Evolutionary conservation across 2,797 vertebrate genomes (phyloP).

Genomic region (Alca torda): DNA sequence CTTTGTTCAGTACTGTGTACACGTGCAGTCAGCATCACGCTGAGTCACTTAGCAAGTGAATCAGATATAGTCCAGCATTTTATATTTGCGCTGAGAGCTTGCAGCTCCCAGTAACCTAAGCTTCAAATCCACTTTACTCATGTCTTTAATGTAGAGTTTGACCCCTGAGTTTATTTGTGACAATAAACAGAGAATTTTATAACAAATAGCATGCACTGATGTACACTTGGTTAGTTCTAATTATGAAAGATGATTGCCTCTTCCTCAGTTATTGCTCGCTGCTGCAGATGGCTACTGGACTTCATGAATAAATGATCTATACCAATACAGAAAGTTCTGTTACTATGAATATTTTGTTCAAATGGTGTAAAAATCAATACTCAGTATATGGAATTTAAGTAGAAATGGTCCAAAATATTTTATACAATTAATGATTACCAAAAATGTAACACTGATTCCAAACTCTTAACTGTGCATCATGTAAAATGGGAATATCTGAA

Average conservation of each 20-base stretch:
- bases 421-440: not conserved
- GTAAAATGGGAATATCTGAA: not conserved
- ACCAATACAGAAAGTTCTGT: not conserved
- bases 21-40: not conserved
- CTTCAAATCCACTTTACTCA: not conserved
- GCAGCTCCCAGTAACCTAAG: not conserved
- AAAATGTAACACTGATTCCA: not conserved
- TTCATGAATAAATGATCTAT: constrained; percentile 41
- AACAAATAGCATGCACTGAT: not conserved
- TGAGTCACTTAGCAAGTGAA: constrained; percentile 33
- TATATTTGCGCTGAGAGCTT: not conserved
- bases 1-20: not conserved
- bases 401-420: not conserved
- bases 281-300: constrained; percentile 33
- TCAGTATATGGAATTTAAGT: not conserved
- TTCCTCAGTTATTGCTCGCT: not conserved
- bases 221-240: constrained; percentile 5
- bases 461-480: not conserved
- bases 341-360: not conserved
- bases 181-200: constrained; percentile 14
- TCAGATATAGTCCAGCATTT: not conserved
- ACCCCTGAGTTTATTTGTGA: constrained; percentile 16
- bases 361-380: not conserved
- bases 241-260: constrained; percentile 37
- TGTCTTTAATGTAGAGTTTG: not conserved